Conservation (phyloP, 2,113 vertebrate genomes). For the Mystacornis crossleyi region DNA sequence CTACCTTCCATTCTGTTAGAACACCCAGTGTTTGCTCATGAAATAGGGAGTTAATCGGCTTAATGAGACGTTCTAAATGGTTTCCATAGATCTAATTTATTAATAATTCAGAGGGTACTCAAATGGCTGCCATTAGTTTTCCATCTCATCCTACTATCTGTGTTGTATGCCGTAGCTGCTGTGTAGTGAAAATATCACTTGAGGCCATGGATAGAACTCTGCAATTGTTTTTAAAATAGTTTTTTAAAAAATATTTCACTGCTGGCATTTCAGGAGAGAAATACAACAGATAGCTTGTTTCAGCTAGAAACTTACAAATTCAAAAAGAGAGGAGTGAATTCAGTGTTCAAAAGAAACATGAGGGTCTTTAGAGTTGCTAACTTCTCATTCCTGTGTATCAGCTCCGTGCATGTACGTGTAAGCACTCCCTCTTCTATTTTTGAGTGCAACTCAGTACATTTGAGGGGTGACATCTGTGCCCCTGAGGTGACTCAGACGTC, state of each 20-base stretch:
- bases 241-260: not conserved
- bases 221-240: not conserved
- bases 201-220: not conserved
- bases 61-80: conserved; percentile 18
- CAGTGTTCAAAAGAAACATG: not conserved
- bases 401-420: not conserved
- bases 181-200: not conserved
- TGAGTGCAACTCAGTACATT: not conserved
- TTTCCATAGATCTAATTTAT: conserved; percentile 20
- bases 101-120: conserved; percentile 22
- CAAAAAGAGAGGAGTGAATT: not conserved
- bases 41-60: not conserved
- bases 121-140: not conserved
- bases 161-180: not conserved
- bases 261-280: not conserved
- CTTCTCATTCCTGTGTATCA: not conserved
- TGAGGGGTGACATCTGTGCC: not conserved
- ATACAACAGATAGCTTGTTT: not conserved
- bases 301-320: not conserved
- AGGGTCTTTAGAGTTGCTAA: not conserved
- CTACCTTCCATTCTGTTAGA: not conserved
- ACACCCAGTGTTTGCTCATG: not conserved
- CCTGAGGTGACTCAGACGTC: fast-evolving
- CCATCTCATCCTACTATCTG: not conserved
- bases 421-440: not conserved